phyloP scores from a whole-genome alignment of 2,113 vertebrate species.

The Columbina picui region DNA sequence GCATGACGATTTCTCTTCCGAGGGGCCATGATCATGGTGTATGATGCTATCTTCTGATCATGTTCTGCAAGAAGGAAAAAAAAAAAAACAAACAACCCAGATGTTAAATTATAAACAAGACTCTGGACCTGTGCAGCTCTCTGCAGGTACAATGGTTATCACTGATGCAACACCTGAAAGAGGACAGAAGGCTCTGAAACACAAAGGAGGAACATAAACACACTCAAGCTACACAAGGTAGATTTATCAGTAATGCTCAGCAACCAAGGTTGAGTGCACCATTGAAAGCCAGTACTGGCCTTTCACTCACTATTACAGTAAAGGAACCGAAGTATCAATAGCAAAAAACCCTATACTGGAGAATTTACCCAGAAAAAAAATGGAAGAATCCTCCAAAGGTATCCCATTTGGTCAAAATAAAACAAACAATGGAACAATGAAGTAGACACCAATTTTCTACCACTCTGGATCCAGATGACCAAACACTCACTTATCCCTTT shows the following conservation, averaged over 20 bases:
- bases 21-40: conserved; percentile 87
- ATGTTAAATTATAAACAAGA: background rate
- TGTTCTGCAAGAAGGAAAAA: conserved; percentile 76
- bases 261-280: background rate
- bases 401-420: background rate
- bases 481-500: background rate
- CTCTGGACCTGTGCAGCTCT: background rate
- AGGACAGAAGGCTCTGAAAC: background rate
- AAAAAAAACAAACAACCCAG: background rate
- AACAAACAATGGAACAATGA: background rate
- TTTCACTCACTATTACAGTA: background rate
- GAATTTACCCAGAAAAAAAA: background rate
- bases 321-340: background rate
- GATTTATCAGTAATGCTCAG: background rate
- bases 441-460: background rate
- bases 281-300: background rate
- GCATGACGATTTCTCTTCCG: conserved; percentile 93
- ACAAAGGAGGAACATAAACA: background rate
- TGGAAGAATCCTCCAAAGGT: background rate
- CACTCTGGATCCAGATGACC: background rate
- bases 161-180: background rate
- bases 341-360: background rate
- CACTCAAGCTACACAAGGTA: background rate
- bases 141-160: background rate
- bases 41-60: conserved; percentile 88